Conservation (phyloP, 2,888 invertebrate genomes). For the Meganola albula region DNA sequence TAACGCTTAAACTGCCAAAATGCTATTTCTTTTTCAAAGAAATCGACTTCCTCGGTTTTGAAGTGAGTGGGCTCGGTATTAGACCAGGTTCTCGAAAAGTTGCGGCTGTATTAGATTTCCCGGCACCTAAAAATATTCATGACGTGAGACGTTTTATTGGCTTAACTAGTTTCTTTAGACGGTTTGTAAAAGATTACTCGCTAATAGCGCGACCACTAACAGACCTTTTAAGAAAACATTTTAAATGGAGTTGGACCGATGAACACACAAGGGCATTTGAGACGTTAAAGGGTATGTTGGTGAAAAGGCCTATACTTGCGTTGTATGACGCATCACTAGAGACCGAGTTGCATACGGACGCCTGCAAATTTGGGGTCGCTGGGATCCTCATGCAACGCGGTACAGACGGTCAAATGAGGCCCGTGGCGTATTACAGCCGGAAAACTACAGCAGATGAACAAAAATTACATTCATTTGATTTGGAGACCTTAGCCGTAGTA, state of each 20-base stretch:
- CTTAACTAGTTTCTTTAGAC: conserved; percentile 1
- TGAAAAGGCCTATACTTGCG: background rate
- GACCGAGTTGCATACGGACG: background rate
- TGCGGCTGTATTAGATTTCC: background rate
- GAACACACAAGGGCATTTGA: conserved; percentile 5
- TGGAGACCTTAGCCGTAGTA: conserved; percentile 19
- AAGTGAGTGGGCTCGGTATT: background rate
- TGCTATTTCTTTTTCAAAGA: background rate
- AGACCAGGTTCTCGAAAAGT: background rate
- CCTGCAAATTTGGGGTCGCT: background rate
- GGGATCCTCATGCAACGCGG: background rate
- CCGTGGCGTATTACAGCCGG: conserved; percentile 16
- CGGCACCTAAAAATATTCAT: background rate
- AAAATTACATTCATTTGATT: conserved; percentile 15
- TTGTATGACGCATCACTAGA: background rate
- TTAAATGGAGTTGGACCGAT: conserved; percentile 6
- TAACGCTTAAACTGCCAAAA: background rate
- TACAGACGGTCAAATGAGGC: background rate
- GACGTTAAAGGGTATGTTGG: conserved; percentile 1
- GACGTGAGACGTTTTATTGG: background rate
- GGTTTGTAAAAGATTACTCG: too few relatives aligned
- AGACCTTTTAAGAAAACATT: conserved; percentile 1
- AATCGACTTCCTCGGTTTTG: background rate
- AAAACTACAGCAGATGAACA: conserved; percentile 18
- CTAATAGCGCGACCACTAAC: conserved; percentile 8